Conservation (phyloP, 2,797 vertebrate species). For the Typhlichthys subterraneus region DNA sequence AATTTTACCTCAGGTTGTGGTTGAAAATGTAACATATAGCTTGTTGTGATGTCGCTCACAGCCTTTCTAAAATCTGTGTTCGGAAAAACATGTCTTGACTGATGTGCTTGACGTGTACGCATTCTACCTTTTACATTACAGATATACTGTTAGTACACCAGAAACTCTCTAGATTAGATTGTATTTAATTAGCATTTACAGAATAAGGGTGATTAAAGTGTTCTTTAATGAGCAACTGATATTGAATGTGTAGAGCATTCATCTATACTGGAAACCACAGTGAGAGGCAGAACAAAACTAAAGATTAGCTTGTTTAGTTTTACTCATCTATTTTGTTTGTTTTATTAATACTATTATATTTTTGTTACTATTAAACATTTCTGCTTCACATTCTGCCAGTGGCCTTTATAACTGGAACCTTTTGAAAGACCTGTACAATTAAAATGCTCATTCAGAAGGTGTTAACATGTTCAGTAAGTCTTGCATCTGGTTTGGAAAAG, state of each 20-base stretch:
- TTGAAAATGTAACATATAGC: no score
- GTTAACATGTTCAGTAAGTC: constrained; percentile 74
- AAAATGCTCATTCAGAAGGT: constrained; percentile 67
- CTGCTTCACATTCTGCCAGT: no score
- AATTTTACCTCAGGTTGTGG: neutral
- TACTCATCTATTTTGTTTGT: constrained; percentile 6
- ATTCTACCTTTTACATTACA: constrained; percentile 20
- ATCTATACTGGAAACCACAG: constrained; percentile 6
- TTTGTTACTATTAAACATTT: no score
- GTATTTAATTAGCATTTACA: constrained; percentile 38
- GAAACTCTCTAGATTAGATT: constrained; percentile 36
- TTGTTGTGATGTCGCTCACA: neutral
- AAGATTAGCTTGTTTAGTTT: constrained; percentile 17
- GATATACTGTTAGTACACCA: constrained; percentile 11
- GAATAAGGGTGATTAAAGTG: constrained; percentile 27
- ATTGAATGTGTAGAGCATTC: constrained; percentile 23
- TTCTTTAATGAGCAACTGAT: constrained; percentile 42
- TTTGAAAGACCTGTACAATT: constrained; percentile 65
- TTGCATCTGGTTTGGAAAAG: constrained; percentile 66
- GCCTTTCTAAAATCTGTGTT: neutral
- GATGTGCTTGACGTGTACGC: constrained; percentile 5
- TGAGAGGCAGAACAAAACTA: constrained; percentile 6
- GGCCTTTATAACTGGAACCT: no score
- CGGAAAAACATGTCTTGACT: no score
- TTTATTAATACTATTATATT: no score